These are phyloP conservation scores for Apis laboriosa DNA, from an alignment of 1,140 invertebrate genomes.

Conservation along the genomic window DNA sequence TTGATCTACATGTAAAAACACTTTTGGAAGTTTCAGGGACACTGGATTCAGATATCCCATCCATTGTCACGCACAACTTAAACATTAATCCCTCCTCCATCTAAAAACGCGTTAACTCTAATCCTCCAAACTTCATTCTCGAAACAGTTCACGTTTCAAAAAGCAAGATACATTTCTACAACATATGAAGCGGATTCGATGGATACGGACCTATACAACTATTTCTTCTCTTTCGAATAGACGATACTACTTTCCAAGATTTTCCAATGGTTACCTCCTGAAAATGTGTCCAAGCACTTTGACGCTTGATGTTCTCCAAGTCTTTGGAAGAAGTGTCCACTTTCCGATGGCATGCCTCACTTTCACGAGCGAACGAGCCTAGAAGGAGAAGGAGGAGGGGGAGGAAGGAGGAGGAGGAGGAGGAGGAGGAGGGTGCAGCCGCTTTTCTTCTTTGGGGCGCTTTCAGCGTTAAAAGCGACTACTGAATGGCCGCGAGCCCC, in stretches of 20 bases:
- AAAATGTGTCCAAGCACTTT: constrained; percentile 46
- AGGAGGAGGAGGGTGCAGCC: background rate
- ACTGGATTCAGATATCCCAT: too few relatives aligned
- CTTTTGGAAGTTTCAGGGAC: too few relatives aligned
- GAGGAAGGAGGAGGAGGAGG: background rate
- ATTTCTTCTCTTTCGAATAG: background rate
- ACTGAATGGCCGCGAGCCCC: constrained; percentile 57
- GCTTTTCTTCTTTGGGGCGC: constrained; percentile 53
- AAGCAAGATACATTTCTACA: background rate
- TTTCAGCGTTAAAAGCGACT: constrained; percentile 61
- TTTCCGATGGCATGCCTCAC: constrained; percentile 37
- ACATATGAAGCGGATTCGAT: background rate
- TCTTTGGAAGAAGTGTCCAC: constrained; percentile 50
- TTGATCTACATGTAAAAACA: too few relatives aligned
- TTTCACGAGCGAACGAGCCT: background rate
- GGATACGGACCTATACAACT: background rate
- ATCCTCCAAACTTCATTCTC: too few relatives aligned
- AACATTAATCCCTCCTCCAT: too few relatives aligned
- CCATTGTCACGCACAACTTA: too few relatives aligned
- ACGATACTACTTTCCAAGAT: constrained; percentile 11
- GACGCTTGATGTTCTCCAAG: constrained; percentile 20
- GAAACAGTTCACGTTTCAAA: too few relatives aligned
- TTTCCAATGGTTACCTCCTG: constrained; percentile 44
- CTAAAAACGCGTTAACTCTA: too few relatives aligned
- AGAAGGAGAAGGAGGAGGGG: background rate